These are phyloP conservation scores for Hydropotes inermis DNA, from an alignment of 2,113 vertebrate genomes.

Conservation along the genomic window DNA sequence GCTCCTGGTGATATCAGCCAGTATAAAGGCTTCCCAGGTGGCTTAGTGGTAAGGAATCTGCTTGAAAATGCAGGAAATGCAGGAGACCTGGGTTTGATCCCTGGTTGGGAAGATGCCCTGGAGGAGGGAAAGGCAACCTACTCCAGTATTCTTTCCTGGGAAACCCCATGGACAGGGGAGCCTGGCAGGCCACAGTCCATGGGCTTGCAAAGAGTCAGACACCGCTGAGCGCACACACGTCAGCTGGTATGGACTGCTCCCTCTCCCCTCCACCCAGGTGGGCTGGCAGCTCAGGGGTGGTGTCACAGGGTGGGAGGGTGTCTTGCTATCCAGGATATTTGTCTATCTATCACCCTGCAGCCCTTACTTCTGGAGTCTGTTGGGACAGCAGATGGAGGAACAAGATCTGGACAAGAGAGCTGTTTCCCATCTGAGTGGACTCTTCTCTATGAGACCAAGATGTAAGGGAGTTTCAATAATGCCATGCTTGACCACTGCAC, in stretches of 20 bases:
- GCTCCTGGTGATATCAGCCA: no score
- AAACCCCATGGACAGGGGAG: background rate
- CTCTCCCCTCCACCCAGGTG: background rate
- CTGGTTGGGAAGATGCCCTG: background rate
- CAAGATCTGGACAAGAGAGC: no score
- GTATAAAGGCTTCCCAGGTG: background rate
- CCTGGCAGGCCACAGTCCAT: background rate
- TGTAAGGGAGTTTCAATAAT: background rate
- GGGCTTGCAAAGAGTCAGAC: background rate
- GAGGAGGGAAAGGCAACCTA: background rate
- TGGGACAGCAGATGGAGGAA: background rate
- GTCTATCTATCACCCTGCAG: background rate
- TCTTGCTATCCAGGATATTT: background rate
- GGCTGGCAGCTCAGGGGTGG: background rate
- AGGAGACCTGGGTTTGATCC: background rate
- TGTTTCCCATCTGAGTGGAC: no score
- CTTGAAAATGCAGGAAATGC: background rate
- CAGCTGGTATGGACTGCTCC: background rate
- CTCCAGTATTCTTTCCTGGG: background rate
- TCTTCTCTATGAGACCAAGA: background rate
- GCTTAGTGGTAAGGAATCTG: background rate
- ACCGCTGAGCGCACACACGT: background rate
- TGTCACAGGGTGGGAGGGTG: background rate
- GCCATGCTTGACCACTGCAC: rapidly evolving
- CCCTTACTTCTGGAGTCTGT: background rate